A percentile compares a stretch with the other conserved stretches of the same genome.
These are phyloP conservation scores for Channallabes apus DNA, from an alignment of 2,797 vertebrate species.

Conservation along the genomic window DNA sequence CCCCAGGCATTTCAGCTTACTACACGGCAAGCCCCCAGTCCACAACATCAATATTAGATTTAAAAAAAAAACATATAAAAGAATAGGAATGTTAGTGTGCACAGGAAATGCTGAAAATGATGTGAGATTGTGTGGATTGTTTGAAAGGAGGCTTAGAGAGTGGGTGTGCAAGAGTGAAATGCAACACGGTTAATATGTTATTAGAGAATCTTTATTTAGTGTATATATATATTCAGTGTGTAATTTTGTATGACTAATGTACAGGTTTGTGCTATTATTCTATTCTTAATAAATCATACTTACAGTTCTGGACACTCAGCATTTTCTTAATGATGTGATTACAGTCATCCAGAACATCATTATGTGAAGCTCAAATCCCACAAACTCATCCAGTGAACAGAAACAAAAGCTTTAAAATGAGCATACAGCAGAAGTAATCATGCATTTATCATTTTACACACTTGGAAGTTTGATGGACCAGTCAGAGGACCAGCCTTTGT, in stretches of 20 bases:
- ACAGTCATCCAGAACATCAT: slow-evolving; percentile 32
- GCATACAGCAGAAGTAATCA: not conserved
- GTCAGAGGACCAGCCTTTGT: not conserved
- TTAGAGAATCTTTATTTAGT: slow-evolving; percentile 35
- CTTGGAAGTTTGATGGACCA: not conserved
- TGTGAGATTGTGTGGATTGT: not conserved
- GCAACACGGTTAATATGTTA: slow-evolving; percentile 35
- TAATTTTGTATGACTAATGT: slow-evolving; percentile 47
- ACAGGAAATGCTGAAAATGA: slow-evolving; percentile 15
- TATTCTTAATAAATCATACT: slow-evolving; percentile 41
- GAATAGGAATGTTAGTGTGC: slow-evolving; percentile 31
- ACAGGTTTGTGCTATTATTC: slow-evolving; percentile 26
- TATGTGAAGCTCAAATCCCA: not conserved
- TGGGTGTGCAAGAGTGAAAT: slow-evolving; percentile 6
- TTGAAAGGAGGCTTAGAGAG: not conserved
- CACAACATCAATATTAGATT: slow-evolving; percentile 56
- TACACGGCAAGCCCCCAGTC: slow-evolving; percentile 38
- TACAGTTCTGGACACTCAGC: slow-evolving; percentile 37
- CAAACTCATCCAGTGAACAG: not conserved
- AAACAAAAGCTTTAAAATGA: not conserved
- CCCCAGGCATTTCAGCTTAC: slow-evolving; percentile 51
- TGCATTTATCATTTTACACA: not conserved
- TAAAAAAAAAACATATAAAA: slow-evolving; percentile 30
- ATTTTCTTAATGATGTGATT: slow-evolving; percentile 42
- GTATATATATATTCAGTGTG: slow-evolving; percentile 19